Percentiles rank a stretch among this genome's conserved stretches.
Evolutionary conservation across 2,888 invertebrate species (phyloP).

Genomic region (Hydropsyche betteni): DNA sequence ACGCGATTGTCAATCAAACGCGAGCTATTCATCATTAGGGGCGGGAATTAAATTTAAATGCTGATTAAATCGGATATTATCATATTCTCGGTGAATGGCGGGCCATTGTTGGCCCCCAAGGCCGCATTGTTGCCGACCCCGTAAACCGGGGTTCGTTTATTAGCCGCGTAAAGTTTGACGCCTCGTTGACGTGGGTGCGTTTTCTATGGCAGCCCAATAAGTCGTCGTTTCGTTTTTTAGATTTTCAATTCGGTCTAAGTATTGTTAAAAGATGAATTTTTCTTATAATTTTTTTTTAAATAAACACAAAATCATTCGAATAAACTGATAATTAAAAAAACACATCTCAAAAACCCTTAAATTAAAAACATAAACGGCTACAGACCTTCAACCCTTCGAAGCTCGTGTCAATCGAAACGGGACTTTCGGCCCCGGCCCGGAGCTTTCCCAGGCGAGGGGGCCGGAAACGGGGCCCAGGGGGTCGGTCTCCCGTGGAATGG

Average conservation of each 20-base stretch:
- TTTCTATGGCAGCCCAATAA: too few species aligned
- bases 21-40: slow-evolving; percentile 19
- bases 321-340: not conserved
- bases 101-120: slow-evolving; percentile 22
- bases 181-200: slow-evolving; percentile 45
- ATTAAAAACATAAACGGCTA: not conserved
- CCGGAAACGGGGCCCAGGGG: slow-evolving; percentile 10
- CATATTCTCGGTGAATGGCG: slow-evolving; percentile 28
- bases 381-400: slow-evolving; percentile 34
- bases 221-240: too few species aligned
- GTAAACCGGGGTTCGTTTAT: slow-evolving; percentile 51
- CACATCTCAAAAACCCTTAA: not conserved
- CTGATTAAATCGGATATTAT: slow-evolving; percentile 48
- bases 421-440: slow-evolving; percentile 34
- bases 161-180: slow-evolving; percentile 52
- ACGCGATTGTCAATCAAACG: slow-evolving; percentile 11
- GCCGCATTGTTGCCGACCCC: slow-evolving; percentile 39
- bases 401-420: slow-evolving; percentile 40
- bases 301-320: too few species aligned
- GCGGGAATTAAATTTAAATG: slow-evolving; percentile 46
- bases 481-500: not conserved
- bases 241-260: too few species aligned
- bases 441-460: not conserved
- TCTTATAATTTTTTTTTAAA: too few species aligned
- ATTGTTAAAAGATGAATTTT: too few species aligned